Conservation (phyloP, 2,797 vertebrate genomes). For the Adrianichthys oophorus region DNA sequence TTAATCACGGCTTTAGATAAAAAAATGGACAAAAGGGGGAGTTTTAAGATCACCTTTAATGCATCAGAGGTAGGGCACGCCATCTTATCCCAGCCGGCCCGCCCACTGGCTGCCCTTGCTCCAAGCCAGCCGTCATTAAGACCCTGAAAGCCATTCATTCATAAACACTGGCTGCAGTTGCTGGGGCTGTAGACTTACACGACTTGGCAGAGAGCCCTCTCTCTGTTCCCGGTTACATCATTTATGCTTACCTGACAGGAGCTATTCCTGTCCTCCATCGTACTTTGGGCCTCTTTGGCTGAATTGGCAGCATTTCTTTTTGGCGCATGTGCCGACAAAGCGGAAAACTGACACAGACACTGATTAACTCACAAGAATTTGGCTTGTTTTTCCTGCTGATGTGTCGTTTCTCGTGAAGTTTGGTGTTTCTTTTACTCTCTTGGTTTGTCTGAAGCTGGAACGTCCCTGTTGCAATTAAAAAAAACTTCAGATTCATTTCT, state of each 20-base stretch:
- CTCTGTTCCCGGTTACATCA: conserved; percentile 66
- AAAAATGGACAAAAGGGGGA: neutral
- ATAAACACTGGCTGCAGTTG: conserved; percentile 64
- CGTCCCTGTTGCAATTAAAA: conserved; percentile 5
- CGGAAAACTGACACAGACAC: conserved; percentile 48
- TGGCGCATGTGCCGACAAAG: conserved; percentile 52
- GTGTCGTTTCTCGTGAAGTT: conserved; percentile 26
- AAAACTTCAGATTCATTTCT: conserved; percentile 1
- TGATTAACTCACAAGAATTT: conserved; percentile 41
- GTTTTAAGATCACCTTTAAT: conserved; percentile 45
- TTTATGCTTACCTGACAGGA: conserved; percentile 71
- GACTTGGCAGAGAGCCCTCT: conserved; percentile 62
- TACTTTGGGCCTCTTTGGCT: conserved; percentile 45
- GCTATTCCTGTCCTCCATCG: conserved; percentile 69
- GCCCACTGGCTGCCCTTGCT: conserved; percentile 38
- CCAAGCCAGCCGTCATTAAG: conserved; percentile 54
- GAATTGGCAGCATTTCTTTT: conserved; percentile 56
- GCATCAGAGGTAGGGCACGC: neutral
- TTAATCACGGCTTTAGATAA: neutral
- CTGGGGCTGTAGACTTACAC: conserved; percentile 59
- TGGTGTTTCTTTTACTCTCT: conserved; percentile 19
- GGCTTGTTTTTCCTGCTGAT: conserved; percentile 30
- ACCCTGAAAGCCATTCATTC: conserved; percentile 64
- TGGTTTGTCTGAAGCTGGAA: neutral
- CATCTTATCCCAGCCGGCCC: conserved; percentile 21